A percentile compares a stretch with the other conserved stretches of the same genome.
Evolutionary conservation across 2,888 invertebrate species (phyloP).

Genomic region (Spodoptera picta): DNA sequence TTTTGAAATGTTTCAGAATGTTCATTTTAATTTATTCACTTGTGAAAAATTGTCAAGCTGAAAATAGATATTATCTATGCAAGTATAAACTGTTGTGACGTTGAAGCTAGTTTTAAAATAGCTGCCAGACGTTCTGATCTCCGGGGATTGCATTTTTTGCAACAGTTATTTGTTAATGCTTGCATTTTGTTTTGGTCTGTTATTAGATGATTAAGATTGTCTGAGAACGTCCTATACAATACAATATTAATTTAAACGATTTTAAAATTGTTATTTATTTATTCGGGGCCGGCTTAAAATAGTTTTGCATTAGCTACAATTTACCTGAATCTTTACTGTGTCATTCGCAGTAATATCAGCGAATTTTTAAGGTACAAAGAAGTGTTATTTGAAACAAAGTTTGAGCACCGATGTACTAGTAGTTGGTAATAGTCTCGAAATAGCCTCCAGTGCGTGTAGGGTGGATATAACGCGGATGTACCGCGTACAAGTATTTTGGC

Average conservation of each 20-base stretch:
- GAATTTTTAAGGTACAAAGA: not conserved
- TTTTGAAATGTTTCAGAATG: no score
- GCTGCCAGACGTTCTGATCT: conserved; percentile 1
- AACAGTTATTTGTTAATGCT: no score
- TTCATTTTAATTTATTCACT: no score
- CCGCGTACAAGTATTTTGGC: conserved; percentile 53
- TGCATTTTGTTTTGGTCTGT: no score
- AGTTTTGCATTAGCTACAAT: no score
- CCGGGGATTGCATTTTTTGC: not conserved
- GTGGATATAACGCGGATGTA: conserved; percentile 42
- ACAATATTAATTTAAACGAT: no score
- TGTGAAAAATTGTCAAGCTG: not conserved
- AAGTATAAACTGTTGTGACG: conserved; percentile 2
- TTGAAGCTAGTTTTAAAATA: conserved; percentile 1
- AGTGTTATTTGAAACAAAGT: conserved; percentile 39
- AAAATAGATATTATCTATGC: conserved; percentile 2
- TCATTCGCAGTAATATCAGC: no score
- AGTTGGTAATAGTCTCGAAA: conserved; percentile 67
- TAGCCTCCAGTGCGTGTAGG: conserved; percentile 65
- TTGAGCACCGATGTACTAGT: conserved; percentile 61
- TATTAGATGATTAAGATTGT: no score
- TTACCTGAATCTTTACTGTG: no score
- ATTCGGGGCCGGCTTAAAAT: no score
- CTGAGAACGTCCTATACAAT: no score
- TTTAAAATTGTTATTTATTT: no score